These are phyloP conservation scores for Urocyon cinereoargenteus DNA, from an alignment of 2,797 vertebrate genomes.

Conservation along the genomic window DNA sequence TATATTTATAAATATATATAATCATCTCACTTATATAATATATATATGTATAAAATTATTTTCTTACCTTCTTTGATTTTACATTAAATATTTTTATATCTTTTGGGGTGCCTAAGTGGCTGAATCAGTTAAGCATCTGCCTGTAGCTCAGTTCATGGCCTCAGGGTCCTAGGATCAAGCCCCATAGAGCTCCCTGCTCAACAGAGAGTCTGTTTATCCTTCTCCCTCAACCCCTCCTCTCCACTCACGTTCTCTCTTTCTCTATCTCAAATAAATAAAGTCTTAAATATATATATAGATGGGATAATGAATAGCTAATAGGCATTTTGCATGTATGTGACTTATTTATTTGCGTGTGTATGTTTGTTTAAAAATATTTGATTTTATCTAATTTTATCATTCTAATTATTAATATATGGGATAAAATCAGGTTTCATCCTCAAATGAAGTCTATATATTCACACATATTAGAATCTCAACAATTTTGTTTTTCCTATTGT, in stretches of 20 bases:
- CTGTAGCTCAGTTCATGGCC: too few species aligned
- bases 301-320: not conserved
- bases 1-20: not conserved
- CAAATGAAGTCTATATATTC: not conserved
- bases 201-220: too few species aligned
- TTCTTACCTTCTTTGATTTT: not conserved
- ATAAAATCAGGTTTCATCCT: not conserved
- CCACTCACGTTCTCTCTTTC: too few species aligned
- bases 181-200: too few species aligned
- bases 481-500: not conserved
- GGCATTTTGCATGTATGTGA: not conserved
- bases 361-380: not conserved
- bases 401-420: not conserved
- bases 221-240: too few species aligned
- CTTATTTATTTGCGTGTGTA: not conserved
- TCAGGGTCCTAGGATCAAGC: too few species aligned
- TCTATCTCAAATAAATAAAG: too few species aligned
- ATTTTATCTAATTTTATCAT: constrained; percentile 14
- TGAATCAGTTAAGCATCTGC: too few species aligned
- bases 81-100: not conserved
- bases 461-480: not conserved
- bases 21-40: not conserved
- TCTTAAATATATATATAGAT: too few species aligned
- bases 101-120: not conserved
- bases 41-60: not conserved